Percentiles rank a stretch among this genome's conserved stretches.
Evolutionary conservation across 2,113 vertebrate genomes (phyloP).

Genomic region (Vireo altiloquus): DNA sequence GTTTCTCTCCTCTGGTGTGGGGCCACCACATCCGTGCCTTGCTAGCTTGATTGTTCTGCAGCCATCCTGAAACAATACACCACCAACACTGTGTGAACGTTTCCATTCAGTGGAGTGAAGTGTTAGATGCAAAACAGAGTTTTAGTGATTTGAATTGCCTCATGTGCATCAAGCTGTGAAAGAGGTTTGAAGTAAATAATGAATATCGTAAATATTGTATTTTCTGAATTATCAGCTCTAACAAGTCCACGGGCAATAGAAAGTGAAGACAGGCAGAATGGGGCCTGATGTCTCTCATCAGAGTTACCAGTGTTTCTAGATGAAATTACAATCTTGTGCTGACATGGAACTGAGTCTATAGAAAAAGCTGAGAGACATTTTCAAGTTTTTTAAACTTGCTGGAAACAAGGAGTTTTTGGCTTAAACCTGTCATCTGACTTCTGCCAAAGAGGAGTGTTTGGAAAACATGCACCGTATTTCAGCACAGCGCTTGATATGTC

Average conservation of each 20-base stretch:
- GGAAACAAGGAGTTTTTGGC: neutral
- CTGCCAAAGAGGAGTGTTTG: neutral
- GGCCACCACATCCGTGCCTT: neutral
- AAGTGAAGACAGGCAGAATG: neutral
- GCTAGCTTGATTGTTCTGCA: neutral
- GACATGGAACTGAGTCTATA: neutral
- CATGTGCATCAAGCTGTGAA: conserved; percentile 33
- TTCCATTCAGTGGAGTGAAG: neutral
- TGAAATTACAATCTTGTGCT: neutral
- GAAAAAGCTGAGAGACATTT: neutral
- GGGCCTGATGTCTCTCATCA: neutral
- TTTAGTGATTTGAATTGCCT: neutral
- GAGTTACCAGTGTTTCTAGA: neutral
- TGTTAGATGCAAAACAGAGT: neutral
- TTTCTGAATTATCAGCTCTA: neutral
- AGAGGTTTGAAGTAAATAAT: conserved; percentile 27
- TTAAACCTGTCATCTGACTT: neutral
- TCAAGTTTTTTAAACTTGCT: neutral
- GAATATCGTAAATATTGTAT: conserved; percentile 6
- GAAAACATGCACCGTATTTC: neutral
- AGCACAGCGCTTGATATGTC: neutral
- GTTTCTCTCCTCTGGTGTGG: neutral
- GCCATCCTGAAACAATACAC: neutral
- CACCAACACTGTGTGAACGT: conserved; percentile 8
- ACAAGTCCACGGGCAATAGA: neutral